phyloP scores from a whole-genome alignment of 2,888 invertebrate species.

The Agapetus fuscipes region DNA sequence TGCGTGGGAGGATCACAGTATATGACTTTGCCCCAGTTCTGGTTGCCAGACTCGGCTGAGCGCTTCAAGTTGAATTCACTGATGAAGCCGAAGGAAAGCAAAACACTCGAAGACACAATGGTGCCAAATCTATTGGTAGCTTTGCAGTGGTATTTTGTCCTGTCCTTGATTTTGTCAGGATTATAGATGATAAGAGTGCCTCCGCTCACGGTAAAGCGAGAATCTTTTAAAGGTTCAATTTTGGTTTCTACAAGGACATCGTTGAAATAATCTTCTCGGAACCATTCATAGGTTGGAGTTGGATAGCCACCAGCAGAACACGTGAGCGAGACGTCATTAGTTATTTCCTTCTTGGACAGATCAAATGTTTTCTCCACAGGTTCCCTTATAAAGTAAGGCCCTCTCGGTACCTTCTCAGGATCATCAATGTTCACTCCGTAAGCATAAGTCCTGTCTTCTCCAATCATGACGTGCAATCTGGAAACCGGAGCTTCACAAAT shows the following conservation, averaged over 20 bases:
- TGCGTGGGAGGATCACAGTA: conserved; percentile 90
- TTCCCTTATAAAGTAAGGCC: conserved; percentile 82
- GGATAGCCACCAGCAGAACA: conserved; percentile 84
- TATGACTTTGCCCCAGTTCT: conserved; percentile 90
- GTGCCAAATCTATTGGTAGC: conserved; percentile 85
- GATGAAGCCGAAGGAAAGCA: conserved; percentile 81
- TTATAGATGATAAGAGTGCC: conserved; percentile 82
- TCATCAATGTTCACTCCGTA: conserved; percentile 80
- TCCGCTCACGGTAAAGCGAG: conserved; percentile 79
- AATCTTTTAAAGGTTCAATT: conserved; percentile 68
- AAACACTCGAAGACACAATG: conserved; percentile 79
- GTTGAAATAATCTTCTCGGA: conserved; percentile 75
- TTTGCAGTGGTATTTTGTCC: conserved; percentile 85
- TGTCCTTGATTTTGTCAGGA: conserved; percentile 71
- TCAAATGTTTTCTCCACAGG: conserved; percentile 79
- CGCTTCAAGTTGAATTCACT: conserved; percentile 84
- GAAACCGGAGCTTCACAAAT: conserved; percentile 83
- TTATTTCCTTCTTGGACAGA: conserved; percentile 55
- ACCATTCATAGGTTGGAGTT: conserved; percentile 85
- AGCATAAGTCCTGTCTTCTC: conserved; percentile 69
- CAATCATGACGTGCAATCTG: conserved; percentile 57
- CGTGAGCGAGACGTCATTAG: conserved; percentile 67
- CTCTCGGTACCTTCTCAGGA: conserved; percentile 70
- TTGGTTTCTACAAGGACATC: conserved; percentile 59
- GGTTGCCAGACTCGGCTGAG: conserved; percentile 72